Evolutionary conservation across 2,888 invertebrate species (phyloP), one percentile per base, ranked within the genome.

Genomic region (Dynastes maya): DNA sequence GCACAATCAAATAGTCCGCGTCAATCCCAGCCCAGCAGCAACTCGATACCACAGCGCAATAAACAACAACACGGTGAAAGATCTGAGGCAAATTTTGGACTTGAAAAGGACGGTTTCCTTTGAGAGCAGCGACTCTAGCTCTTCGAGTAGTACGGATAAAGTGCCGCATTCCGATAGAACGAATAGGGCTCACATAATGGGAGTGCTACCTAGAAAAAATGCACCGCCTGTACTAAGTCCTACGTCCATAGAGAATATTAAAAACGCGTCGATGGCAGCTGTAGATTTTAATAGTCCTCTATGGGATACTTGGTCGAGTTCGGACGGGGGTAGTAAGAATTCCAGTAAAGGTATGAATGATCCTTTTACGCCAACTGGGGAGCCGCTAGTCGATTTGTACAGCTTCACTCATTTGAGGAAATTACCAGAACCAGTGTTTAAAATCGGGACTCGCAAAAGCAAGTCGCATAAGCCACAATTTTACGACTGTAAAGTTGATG

Each of bases 1-100:
- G 0, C 88, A 88, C 78, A 85, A 84, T 64, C 88, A 88, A 78
- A 86, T 87, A 51, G 84, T 87, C 0, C 83, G 83, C 27, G 68
- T 75, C 5, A 72, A 65, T n/a, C 32, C 75, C 16, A 1, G 63
- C 9, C 65, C 72, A 6, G 49, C 72, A 8, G 55, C 53, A 58
- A 9, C 27, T 58, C 75, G 2, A 70, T 22, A 61, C 61, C 49
- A 55, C 55, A 51, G 22, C 40, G 53, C 29, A 1, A 75, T 76
- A 13, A 79, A 76, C 29, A 71, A 40, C 63, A 58, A 55, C n/a
- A n/a, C 40, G 37, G n/a, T 67, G 0, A 78, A 78, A 27, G 79
- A 79, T 49, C 58, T 79, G 16, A 11, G 79, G 13, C 72, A 77
- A 0, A 22, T 79, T n/a, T 53, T 79, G 4, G 76, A 79, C 58